Conservation (phyloP, 2,797 vertebrate genomes). For the Pithecia hirsuta region DNA sequence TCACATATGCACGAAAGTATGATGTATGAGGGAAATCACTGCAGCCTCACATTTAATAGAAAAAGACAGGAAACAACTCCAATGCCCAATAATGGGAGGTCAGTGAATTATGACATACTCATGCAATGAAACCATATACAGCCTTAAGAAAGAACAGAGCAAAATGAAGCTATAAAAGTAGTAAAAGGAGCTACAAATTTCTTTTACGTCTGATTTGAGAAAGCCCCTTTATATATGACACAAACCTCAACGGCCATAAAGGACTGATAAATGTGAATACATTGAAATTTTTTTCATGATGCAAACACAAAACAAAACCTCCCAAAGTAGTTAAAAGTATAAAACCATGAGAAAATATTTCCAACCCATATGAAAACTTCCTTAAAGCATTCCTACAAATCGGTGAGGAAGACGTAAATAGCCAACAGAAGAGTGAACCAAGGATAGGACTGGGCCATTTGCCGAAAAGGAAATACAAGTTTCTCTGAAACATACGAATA, state of each 20-base stretch:
- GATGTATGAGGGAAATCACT: not conserved
- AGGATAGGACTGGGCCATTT: not conserved
- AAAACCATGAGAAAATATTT: not conserved
- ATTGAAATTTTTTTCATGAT: not conserved
- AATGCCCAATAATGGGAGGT: not conserved
- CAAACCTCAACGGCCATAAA: constrained; percentile 37
- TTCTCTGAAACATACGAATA: not conserved
- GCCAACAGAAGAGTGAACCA: not conserved
- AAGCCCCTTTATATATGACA: constrained; percentile 26
- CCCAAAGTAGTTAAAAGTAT: not conserved
- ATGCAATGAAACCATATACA: not conserved
- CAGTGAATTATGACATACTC: not conserved
- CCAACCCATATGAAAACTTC: not conserved
- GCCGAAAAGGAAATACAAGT: not conserved
- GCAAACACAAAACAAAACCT: not conserved
- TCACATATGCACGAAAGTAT: not conserved
- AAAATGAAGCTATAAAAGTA: constrained; percentile 51
- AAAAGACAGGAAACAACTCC: constrained; percentile 11
- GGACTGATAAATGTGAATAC: not conserved
- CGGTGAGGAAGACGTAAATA: not conserved
- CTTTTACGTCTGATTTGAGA: constrained; percentile 46
- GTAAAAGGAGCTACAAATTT: constrained; percentile 63
- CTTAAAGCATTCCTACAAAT: not conserved
- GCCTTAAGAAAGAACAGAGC: constrained; percentile 43
- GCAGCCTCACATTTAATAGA: not conserved